Evolutionary conservation across 2,113 vertebrate genomes (phyloP).

Genomic region (Brachirus orientalis): DNA sequence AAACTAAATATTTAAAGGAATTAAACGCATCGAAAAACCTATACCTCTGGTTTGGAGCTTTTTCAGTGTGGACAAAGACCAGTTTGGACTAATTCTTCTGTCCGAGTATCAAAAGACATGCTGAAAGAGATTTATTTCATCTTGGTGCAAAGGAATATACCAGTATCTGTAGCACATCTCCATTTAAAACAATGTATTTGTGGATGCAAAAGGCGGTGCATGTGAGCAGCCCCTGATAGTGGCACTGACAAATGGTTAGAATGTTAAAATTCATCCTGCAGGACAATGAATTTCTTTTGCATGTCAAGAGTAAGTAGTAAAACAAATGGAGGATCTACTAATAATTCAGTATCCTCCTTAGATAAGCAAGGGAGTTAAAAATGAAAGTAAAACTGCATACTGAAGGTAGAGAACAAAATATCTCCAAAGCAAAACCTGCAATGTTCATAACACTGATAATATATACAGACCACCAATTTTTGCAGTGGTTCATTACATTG

Average conservation of each 20-base stretch:
- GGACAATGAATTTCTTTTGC: background rate
- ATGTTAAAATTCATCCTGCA: background rate
- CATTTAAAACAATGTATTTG: too few relatives aligned
- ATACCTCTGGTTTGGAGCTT: too few relatives aligned
- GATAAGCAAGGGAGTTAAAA: background rate
- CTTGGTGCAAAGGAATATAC: too few relatives aligned
- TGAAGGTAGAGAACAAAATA: background rate
- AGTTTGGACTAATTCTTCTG: too few relatives aligned
- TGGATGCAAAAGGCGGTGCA: too few relatives aligned
- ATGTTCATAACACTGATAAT: constrained; percentile 1
- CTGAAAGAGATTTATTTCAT: too few relatives aligned
- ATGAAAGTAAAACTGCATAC: background rate
- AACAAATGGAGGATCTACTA: too few relatives aligned
- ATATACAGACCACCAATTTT: background rate
- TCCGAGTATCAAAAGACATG: too few relatives aligned
- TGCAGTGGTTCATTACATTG: constrained; percentile 29
- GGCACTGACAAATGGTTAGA: background rate
- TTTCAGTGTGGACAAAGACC: too few relatives aligned
- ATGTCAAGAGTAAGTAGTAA: background rate
- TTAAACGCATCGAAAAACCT: too few relatives aligned
- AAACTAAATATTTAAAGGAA: too few relatives aligned
- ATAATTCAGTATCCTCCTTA: background rate
- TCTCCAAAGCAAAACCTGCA: background rate
- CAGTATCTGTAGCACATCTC: background rate
- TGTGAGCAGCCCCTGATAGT: background rate